A percentile compares a stretch with the other conserved stretches of the same genome.
Evolutionary conservation across 2,888 invertebrate species (phyloP).

Genomic region (Teleogryllus oceanicus): DNA sequence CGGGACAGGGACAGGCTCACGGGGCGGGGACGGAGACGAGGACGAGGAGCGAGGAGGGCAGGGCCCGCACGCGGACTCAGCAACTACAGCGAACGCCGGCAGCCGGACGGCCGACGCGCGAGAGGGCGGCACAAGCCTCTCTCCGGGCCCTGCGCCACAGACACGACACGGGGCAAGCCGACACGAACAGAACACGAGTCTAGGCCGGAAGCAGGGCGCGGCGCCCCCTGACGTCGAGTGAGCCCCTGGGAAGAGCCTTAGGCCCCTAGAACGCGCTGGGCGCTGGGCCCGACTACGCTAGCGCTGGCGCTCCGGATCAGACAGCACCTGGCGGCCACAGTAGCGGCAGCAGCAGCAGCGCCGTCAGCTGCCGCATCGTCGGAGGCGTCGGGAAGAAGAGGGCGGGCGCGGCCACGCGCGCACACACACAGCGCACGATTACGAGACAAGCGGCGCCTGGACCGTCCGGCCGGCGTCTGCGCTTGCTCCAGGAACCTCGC

Average conservation of each 20-base stretch:
- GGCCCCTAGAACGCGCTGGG: background rate
- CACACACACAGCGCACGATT: background rate
- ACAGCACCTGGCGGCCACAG: background rate
- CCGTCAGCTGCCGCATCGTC: background rate
- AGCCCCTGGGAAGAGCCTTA: background rate
- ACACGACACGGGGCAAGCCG: background rate
- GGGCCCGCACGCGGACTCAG: background rate
- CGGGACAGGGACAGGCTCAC: background rate
- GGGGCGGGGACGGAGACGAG: background rate
- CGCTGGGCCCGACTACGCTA: background rate
- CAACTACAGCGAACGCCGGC: background rate
- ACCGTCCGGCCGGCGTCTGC: background rate
- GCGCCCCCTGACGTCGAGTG: background rate
- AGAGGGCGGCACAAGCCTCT: too few relatives aligned
- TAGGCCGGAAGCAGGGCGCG: background rate
- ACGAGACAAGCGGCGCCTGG: background rate
- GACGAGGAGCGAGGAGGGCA: background rate
- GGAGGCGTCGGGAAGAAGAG: background rate
- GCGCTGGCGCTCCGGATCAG: background rate
- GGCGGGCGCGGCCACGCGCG: background rate
- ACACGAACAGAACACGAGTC: background rate
- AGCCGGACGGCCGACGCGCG: too few relatives aligned
- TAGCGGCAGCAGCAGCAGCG: background rate
- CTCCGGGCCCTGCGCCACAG: background rate
- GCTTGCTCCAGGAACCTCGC: background rate